Base-by-base conservation (phyloP, 2,797 vertebrate species). In the Myotis myotis region DNA sequence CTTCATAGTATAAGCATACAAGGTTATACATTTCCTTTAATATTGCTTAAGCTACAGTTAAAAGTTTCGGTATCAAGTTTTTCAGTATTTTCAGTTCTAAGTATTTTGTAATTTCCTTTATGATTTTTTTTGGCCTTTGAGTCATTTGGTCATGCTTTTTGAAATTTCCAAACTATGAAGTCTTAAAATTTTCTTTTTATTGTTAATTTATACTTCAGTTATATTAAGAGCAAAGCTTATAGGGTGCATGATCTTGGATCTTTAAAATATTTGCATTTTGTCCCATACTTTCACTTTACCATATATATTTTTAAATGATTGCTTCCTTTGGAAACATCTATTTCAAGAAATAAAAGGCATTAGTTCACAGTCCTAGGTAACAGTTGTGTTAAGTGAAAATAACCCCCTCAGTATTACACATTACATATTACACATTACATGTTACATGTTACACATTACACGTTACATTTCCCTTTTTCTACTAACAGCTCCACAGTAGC, bases 21-120 rank as follows among this genome's bases (percentile, higher is more conserved):
- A 66, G 22, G 17, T 83, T 87, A 44, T 25, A 90, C 22, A 78
- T 93, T 74, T 91, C 2, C 23, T 84, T 75, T 60, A 70, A 47
- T 96, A 68, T 91, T 91, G 60, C 51, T 76, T 91, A 57, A 89
- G 75, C 13, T 91, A 66, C 3, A 30, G 79, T 49, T 85, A 70
- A 85, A 81, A 86, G 44, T 17, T 81, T 87, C 38, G 17, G 30
- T 81, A 72, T 83, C 28, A 38, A 75, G 5, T 33, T 87, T 91
- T 82, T 81, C 7, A 44, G 81, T 87, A 53, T 55, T 5, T 87
- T 91, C 38, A 57, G 57, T 60, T 60, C 11, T 60, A 60, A 60
- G 11, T 60, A 60, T 60, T 60, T 60, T 60, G 11, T 60, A 60
- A 60, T 60, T 60, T 60, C 57, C 25, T 28, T 60, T 60, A 60